Evolutionary conservation across 2,113 vertebrate genomes (phyloP), one percentile per base, ranked within the genome.

Genomic region (Limanda limanda): DNA sequence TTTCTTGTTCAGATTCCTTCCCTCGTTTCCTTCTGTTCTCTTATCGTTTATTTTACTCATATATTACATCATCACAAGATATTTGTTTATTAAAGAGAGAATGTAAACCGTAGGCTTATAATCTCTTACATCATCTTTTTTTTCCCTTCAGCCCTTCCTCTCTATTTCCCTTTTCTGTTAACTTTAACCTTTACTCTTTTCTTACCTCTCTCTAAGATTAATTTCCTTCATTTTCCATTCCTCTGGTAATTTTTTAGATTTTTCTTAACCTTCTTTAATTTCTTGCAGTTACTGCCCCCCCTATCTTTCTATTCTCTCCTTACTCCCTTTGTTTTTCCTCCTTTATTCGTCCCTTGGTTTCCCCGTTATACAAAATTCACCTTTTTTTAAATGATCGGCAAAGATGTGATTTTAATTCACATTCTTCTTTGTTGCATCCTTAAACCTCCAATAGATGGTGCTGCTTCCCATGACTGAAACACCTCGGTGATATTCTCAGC

Each of bases 361-460:
- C 17, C 21, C 23, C 31, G 15, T 2, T n/a, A 8, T 31, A 77
- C 55, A 68, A 60, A 31, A 17, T 27, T 18, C 35, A 37, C 1
- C 7, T 31, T 20, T 61, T 83, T 71, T 45, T 69, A 37, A 42
- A 62, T 52, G 58, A 71, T 57, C 20, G 61, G n/a, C 2, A 27
- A 80, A 58, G 18, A 40, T 47, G 15, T 31, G 14, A 63, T 12
- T 76, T 68, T 15, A 48, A 52, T 62, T 35, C 11, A 17, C 40
- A 21, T 59, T 35, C n/a, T 45, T 75, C 37, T 55, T 58, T 66
- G 57, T 37, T 40, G 45, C 51, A 21, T 78, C 5, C 55, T 21
- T 9, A 4, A 27, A 11, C 17, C 3, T 60, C 89, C 94, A 69
- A 84, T 78, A 94, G 94, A 93, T 92, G 94, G 92, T 45, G 91